Evolutionary conservation across 2,888 invertebrate species (phyloP).

Genomic region (Hydropsyche betteni): DNA sequence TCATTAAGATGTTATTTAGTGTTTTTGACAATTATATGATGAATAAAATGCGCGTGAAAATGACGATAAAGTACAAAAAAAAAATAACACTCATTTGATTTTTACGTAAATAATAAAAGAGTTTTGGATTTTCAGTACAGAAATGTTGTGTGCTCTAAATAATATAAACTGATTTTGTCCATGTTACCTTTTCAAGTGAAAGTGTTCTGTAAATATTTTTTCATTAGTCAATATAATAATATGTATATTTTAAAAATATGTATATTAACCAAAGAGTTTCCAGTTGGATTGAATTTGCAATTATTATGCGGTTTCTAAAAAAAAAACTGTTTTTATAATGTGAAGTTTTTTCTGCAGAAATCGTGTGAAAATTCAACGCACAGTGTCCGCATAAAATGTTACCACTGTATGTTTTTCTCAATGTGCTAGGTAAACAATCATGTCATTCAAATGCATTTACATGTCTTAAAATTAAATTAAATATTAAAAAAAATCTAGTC

Average conservation of each 20-base stretch:
- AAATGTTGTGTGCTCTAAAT: no score
- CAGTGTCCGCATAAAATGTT: conserved; percentile 49
- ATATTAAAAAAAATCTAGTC: conserved; percentile 47
- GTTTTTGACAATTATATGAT: conserved; percentile 9
- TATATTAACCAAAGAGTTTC: conserved; percentile 2
- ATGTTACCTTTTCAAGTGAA: conserved; percentile 30
- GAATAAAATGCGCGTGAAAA: conserved; percentile 22
- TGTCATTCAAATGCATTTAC: conserved; percentile 37
- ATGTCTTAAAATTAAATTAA: conserved; percentile 44
- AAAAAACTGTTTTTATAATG: conserved; percentile 35
- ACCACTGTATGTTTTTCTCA: conserved; percentile 45
- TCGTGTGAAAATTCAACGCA: conserved; percentile 39
- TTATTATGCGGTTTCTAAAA: no score
- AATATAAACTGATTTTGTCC: not conserved
- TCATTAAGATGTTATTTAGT: not conserved
- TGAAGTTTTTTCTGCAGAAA: conserved; percentile 23
- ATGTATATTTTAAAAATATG: conserved; percentile 27
- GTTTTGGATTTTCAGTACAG: no score
- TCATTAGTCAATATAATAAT: conserved; percentile 11
- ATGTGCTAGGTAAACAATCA: conserved; percentile 40
- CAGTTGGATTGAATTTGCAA: not conserved
- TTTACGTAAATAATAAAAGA: no score
- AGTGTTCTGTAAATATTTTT: conserved; percentile 38
- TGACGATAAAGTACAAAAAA: conserved; percentile 20
- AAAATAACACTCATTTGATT: conserved; percentile 1